Conservation (phyloP, 1,140 invertebrate genomes). For the Microplitis mediator region DNA sequence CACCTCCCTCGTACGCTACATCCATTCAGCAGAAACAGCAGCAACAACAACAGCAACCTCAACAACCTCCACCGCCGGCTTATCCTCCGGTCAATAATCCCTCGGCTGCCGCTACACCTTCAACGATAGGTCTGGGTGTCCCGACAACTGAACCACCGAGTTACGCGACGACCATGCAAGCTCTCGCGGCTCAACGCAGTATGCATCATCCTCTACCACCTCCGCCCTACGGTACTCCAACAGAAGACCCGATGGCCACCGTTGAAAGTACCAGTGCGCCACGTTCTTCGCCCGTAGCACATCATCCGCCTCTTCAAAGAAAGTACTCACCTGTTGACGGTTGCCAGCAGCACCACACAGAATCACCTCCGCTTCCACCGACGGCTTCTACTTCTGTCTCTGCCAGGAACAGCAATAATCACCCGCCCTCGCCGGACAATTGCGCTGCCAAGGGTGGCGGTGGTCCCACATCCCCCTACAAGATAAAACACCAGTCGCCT, state of each 20-base stretch:
- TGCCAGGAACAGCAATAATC: slow-evolving; percentile 47
- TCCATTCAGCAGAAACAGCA: slow-evolving; percentile 77
- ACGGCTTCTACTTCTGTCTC: slow-evolving; percentile 61
- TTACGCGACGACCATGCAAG: slow-evolving; percentile 91
- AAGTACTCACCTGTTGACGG: slow-evolving; percentile 68
- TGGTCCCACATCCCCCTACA: slow-evolving; percentile 66
- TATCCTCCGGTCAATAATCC: slow-evolving; percentile 49
- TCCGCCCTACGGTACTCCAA: slow-evolving; percentile 67
- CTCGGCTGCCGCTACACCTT: slow-evolving; percentile 34
- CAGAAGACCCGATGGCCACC: slow-evolving; percentile 60
- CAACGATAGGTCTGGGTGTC: slow-evolving; percentile 58
- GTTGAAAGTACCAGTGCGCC: slow-evolving; percentile 60
- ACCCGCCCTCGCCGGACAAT: slow-evolving; percentile 45
- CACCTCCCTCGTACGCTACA: slow-evolving; percentile 80
- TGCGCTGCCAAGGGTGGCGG: slow-evolving; percentile 44
- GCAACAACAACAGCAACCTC: slow-evolving; percentile 54
- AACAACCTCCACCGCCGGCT: slow-evolving; percentile 51
- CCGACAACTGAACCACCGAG: slow-evolving; percentile 89
- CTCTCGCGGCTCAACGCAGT: slow-evolving; percentile 74
- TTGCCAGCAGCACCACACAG: slow-evolving; percentile 50
- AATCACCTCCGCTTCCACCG: slow-evolving; percentile 52
- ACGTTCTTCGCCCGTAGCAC: slow-evolving; percentile 60
- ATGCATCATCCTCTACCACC: slow-evolving; percentile 75
- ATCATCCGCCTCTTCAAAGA: slow-evolving; percentile 67
- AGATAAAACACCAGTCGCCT: slow-evolving; percentile 90